A percentile compares a stretch with the other conserved stretches of the same genome.
phyloP scores from a whole-genome alignment of 1,140 invertebrate genomes.

The Lamellibrachia luymesi region DNA sequence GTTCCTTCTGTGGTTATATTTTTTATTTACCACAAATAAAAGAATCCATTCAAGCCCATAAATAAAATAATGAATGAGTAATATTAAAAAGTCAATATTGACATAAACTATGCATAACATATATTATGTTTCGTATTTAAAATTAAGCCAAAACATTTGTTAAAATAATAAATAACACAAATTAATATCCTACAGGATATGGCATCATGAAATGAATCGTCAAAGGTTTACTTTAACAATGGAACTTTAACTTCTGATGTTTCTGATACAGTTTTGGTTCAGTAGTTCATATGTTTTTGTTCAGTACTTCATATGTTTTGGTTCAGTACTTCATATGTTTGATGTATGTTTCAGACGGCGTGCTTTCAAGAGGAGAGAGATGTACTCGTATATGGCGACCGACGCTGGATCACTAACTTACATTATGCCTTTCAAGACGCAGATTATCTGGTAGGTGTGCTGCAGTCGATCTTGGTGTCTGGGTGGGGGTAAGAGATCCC shows the following conservation, averaged over 20 bases:
- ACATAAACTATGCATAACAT: too few relatives aligned
- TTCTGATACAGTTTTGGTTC: neutral
- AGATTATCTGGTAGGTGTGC: constrained; percentile 65
- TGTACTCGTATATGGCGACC: constrained; percentile 98
- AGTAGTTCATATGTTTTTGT: neutral
- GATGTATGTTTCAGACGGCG: constrained; percentile 62
- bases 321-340: constrained; percentile 7
- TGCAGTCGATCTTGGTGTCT: neutral
- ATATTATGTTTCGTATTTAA: neutral
- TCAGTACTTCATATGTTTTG: neutral
- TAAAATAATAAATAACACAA: neutral
- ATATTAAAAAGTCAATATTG: too few relatives aligned
- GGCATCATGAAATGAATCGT: too few relatives aligned
- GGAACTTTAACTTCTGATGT: neutral
- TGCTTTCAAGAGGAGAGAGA: constrained; percentile 99
- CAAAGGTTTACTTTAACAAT: too few relatives aligned
- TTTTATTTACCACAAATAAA: too few relatives aligned
- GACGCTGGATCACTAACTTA: constrained; percentile 91
- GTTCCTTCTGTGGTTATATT: too few relatives aligned
- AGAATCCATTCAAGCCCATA: too few relatives aligned
- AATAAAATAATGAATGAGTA: too few relatives aligned
- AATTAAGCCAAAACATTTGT: neutral
- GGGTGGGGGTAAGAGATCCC: too few relatives aligned
- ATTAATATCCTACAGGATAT: neutral
- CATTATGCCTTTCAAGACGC: constrained; percentile 82